phyloP scores from a whole-genome alignment of 2,113 vertebrate genomes.

The Strigops habroptila region DNA sequence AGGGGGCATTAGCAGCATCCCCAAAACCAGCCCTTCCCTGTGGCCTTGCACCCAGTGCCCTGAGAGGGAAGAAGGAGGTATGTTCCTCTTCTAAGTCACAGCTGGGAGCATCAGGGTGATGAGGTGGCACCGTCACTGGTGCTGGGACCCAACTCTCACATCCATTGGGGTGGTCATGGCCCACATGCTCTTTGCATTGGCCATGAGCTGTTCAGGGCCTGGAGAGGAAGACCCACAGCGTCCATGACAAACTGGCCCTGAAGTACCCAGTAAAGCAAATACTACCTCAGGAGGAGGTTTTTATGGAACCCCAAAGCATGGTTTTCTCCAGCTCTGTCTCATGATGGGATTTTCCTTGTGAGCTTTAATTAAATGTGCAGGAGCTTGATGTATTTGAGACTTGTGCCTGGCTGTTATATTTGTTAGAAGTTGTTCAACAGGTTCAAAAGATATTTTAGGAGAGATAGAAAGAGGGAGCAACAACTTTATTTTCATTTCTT shows the following conservation, averaged over 20 bases:
- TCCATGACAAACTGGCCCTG: not conserved
- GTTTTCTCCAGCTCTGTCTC: not conserved
- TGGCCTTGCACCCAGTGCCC: not conserved
- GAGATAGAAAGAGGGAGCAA: not conserved
- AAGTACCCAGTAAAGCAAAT: not conserved
- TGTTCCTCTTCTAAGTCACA: not conserved
- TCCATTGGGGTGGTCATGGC: fast-evolving
- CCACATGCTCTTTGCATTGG: fast-evolving
- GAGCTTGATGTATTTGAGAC: not conserved
- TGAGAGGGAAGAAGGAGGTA: not conserved
- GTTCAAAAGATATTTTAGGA: not conserved
- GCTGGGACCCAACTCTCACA: not conserved
- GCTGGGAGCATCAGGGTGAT: not conserved
- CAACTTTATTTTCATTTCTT: not conserved
- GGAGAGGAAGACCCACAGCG: not conserved
- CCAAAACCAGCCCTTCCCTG: not conserved
- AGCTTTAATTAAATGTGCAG: not conserved
- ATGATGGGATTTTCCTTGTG: not conserved
- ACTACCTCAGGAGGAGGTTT: not conserved
- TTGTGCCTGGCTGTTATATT: not conserved
- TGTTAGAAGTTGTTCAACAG: not conserved
- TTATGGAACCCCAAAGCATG: not conserved
- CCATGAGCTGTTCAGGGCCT: not conserved
- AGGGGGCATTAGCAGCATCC: fast-evolving
- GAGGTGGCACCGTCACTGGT: fast-evolving